phyloP scores from a whole-genome alignment of 2,113 vertebrate species.

The Dasyurus viverrinus region DNA sequence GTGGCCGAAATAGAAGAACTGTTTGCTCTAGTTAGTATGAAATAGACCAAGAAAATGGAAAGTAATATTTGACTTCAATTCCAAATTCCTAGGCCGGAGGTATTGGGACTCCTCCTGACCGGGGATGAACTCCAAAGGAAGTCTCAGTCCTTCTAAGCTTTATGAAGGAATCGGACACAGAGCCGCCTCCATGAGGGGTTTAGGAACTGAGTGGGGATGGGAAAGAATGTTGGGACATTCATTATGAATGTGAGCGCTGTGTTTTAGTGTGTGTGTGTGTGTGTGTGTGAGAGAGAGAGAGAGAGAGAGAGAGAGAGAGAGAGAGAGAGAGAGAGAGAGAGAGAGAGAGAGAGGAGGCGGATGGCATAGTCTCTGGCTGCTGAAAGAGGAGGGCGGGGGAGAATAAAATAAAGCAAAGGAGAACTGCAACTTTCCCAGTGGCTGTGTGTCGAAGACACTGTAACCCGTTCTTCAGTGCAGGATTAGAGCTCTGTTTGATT shows the following conservation, averaged over 20 bases:
- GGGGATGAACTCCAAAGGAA: not conserved
- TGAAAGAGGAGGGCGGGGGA: not conserved
- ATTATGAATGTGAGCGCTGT: not conserved
- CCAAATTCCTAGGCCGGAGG: not conserved
- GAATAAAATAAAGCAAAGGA: not conserved
- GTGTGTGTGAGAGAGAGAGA: too few species aligned
- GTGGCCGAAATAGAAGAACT: not conserved
- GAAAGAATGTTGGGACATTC: not conserved
- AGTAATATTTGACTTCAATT: not conserved
- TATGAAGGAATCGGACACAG: not conserved
- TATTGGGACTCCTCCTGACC: not conserved
- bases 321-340: not conserved
- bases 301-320: too few species aligned
- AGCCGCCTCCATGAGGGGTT: not conserved
- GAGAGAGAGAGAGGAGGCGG: not conserved
- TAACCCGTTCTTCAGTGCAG: slow-evolving; percentile 58
- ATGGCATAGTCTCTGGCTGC: not conserved
- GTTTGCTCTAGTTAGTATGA: not conserved
- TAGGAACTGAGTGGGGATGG: not conserved
- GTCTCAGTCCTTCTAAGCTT: not conserved
- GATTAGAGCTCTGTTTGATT: slow-evolving; percentile 63
- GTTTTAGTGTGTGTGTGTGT: too few species aligned
- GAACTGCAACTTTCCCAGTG: slow-evolving; percentile 53
- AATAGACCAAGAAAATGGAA: not conserved
- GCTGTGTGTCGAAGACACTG: slow-evolving; percentile 41